Base-by-base conservation (phyloP, 2,797 vertebrate genomes). In the Rhincodon typus region DNA sequence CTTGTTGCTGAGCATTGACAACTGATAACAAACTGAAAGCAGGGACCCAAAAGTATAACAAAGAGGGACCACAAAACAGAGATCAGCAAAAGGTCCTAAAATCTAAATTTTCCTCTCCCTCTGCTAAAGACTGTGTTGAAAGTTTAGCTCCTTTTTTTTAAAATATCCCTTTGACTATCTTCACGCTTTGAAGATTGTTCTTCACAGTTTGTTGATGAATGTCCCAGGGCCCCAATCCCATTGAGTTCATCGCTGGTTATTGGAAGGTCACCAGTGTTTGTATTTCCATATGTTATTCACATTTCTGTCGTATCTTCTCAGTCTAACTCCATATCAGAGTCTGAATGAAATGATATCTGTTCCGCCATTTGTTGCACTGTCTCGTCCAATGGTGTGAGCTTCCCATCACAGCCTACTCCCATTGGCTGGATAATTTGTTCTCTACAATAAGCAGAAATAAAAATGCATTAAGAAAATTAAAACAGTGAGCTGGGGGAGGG, bases 381-480 rank as follows among this genome's bases (percentile, higher is more conserved):
- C 46, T 96, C 97, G 96, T 97, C 97, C 12, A 98, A 96, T 12
- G 97, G 97, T 84, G 96, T 97, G 96, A 98, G 96, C 77, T 97
- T 97, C 38, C 97, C 98, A 0, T 97, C 97, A 21, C 95, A 93
- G 1, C 96, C 97, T 95, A 98, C 96, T 4, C 96, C 96, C 97
- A 97, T 96, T 0, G 97, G 97, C 96, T 98, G 97, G 96, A 98
- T 97, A 95, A 98, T 98, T 38, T 97, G 97, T 72, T 97, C 96
- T 95, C 98, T 98, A 96, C 94, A 15, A n/a, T 50, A 95, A 67
- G 23, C 70, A 19, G 69, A 69, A 96, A 57, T 30, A 25, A 91
- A 0, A 57, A 27, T 34, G 13, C 15, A 19, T 91, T 21, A 91
- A 34, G 87, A 53, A 57, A 3, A 17, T 21, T 2, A 30, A 50